A percentile compares a stretch with the other conserved stretches of the same genome.
phyloP scores from a whole-genome alignment of 2,113 vertebrate genomes.

The Propithecus coquereli region DNA sequence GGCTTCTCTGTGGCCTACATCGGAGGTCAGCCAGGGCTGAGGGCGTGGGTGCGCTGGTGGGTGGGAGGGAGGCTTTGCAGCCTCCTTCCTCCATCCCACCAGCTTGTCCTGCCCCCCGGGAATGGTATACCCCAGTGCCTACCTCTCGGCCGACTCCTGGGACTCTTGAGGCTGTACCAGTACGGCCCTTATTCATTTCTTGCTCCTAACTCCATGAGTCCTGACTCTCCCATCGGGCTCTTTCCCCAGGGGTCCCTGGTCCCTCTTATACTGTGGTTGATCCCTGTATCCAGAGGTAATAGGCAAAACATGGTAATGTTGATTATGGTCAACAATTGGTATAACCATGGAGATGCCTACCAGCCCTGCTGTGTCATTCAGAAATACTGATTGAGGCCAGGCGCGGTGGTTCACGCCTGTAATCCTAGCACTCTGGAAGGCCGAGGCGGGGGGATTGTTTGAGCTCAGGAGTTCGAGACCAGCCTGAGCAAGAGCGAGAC shows the following conservation, averaged over 20 bases:
- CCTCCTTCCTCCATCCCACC: not conserved
- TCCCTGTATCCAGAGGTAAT: not conserved
- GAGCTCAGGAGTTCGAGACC: no score
- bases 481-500: no score
- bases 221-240: not conserved
- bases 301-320: not conserved
- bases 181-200: not conserved
- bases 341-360: not conserved
- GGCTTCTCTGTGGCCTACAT: slow-evolving; percentile 92
- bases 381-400: not conserved
- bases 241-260: not conserved
- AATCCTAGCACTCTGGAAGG: no score
- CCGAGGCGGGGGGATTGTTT: no score
- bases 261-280: not conserved
- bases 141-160: not conserved
- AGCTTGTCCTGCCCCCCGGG: no score
- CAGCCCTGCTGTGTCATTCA: not conserved
- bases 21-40: slow-evolving; percentile 86
- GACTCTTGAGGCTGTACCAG: not conserved
- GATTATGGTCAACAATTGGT: not conserved
- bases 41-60: not conserved
- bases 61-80: not conserved
- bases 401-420: no score
- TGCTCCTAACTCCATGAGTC: not conserved
- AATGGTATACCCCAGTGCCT: fast-evolving